phyloP scores from a whole-genome alignment of 2,797 vertebrate species.

The Enteromius paludinosus region DNA sequence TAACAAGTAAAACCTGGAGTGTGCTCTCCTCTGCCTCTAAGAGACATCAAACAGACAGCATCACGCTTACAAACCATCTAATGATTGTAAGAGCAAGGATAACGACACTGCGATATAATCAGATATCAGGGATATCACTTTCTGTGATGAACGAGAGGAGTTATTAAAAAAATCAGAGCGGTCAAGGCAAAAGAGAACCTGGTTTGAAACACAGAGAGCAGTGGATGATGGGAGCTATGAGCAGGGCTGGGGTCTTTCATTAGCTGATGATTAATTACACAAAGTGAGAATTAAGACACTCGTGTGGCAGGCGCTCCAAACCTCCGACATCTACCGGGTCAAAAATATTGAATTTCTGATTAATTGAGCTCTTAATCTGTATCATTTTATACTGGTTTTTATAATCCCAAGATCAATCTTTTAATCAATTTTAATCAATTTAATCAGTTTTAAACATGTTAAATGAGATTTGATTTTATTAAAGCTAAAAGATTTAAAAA shows the following conservation, averaged over 20 bases:
- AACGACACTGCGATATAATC: not conserved
- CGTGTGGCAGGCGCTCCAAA: not conserved
- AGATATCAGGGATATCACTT: conserved; percentile 1
- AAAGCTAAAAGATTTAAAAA: not conserved
- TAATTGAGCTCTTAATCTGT: not conserved
- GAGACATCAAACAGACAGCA: conserved; percentile 28
- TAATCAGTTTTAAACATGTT: not conserved
- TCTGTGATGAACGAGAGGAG: conserved; percentile 1
- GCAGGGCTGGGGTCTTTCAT: conserved; percentile 4
- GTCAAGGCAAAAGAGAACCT: conserved; percentile 30
- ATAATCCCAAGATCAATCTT: not conserved
- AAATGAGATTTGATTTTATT: not conserved
- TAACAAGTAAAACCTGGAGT: conserved; percentile 10
- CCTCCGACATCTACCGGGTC: not conserved
- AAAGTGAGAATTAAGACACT: conserved; percentile 12
- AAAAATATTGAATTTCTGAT: conserved; percentile 13
- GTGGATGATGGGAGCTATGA: conserved; percentile 18
- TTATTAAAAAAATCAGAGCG: conserved; percentile 15
- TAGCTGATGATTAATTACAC: conserved; percentile 6
- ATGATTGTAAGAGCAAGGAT: not conserved
- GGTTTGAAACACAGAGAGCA: conserved; percentile 27
- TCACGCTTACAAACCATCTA: not conserved
- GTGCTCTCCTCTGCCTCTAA: not conserved
- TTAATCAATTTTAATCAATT: not conserved
- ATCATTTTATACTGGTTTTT: not conserved